Evolutionary conservation across 2,888 invertebrate species (phyloP).

Genomic region (Orchesellides sinensis): DNA sequence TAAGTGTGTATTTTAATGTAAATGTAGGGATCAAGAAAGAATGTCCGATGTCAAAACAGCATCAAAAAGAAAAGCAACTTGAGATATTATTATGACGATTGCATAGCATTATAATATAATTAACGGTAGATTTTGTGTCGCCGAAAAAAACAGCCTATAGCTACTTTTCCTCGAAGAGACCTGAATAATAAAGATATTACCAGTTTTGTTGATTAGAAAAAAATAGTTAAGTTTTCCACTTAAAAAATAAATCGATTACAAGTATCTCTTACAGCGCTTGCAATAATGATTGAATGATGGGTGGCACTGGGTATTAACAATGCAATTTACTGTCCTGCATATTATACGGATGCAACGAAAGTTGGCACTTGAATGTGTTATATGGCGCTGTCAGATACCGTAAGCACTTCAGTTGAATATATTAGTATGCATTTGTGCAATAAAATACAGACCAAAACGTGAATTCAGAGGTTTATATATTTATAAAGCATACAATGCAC

Average conservation of each 20-base stretch:
- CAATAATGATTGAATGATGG: slow-evolving; percentile 17
- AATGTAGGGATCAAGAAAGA: too few species aligned
- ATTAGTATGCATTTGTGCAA: background rate
- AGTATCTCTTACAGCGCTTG: too few species aligned
- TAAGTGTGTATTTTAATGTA: background rate
- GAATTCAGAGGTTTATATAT: background rate
- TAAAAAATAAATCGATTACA: too few species aligned
- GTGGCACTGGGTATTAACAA: slow-evolving; percentile 18
- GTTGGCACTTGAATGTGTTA: background rate
- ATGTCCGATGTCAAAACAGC: background rate
- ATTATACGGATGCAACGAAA: background rate
- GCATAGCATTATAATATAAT: too few species aligned
- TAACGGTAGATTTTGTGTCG: slow-evolving; percentile 48
- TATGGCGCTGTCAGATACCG: background rate
- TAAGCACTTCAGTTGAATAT: background rate
- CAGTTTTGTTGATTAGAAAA: background rate
- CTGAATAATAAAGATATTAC: background rate
- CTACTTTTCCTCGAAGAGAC: background rate
- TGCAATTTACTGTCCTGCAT: too few species aligned
- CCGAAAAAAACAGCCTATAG: background rate
- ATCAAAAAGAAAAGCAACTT: slow-evolving; percentile 17
- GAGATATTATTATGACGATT: slow-evolving; percentile 49
- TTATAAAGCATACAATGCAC: too few species aligned
- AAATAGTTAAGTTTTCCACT: background rate
- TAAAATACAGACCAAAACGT: background rate